Evolutionary conservation across 2,888 invertebrate genomes (phyloP), one percentile per base, ranked within the genome.

Genomic region (Acanthosoma haemorrhoidale): DNA sequence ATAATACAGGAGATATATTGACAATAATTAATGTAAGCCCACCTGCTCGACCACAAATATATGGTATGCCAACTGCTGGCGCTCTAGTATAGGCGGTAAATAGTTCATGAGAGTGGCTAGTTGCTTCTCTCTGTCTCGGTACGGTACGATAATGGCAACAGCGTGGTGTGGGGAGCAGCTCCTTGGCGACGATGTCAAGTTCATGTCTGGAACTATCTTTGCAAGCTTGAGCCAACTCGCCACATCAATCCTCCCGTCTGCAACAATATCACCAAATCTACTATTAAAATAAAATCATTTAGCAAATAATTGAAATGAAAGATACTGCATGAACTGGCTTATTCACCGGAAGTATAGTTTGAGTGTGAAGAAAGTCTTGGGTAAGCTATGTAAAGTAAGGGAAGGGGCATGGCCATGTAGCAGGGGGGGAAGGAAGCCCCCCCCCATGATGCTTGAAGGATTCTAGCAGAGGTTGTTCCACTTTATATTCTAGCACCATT

Each of bases 111-210:
- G 77, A 2, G 79, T 78, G 38, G 77, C 75, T 16, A 84, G 78
- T 75, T 84, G 84, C 38, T 79, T 77, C 71, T 77, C 77, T 29
- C 84, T 77, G 75, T 82, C 82, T 67, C 83, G 75, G 77, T 84
- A 87, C 3, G 87, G 86, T 36, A 87, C 81, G 63, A 87, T 81
- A 58, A 87, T 80, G 70, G 86, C 86, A 77, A 85, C 79, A 73
- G 77, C 76, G 76, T 84, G 81, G 18, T 83, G 77, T 1, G 86
- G 76, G 38, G 75, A 75, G 72, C 80, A 80, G 34, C 80, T 77
- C 1, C 76, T 73, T 0, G 86, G 86, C 57, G 77, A 77, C 76
- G 80, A 84, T 57, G 81, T 80, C 39, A 60, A 59, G 29, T 32
- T 58, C 9, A 29, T 67, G 51, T 21, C 67, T 73, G 32, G 73